Base-by-base conservation (phyloP, 2,888 invertebrate species). In the Neocrepidodera transversa region DNA sequence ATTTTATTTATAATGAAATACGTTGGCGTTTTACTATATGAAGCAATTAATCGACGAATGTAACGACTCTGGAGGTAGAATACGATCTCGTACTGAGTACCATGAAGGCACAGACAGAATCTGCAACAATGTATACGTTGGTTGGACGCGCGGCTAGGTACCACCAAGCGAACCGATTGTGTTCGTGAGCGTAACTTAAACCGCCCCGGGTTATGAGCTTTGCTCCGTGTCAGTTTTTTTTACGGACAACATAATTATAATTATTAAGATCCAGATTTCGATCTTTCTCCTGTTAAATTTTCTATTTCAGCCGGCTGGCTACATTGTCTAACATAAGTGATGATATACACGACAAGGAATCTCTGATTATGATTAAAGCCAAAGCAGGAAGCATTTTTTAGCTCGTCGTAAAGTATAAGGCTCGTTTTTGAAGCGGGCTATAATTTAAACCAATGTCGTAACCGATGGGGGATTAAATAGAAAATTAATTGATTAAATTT, bases 171-270 rank as follows among this genome's bases (percentile, higher is more conserved):
- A 11, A 13, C 11, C 11, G 5, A 32, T 14, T 13, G 42, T 11
- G 42, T 42, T 42, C 42, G 42, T 42, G 42, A 42, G 23, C 42
- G 20, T n/a, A 42, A 23, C 32, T 42, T n/a, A 20, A 42, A 11
- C 42, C 20, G 42, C 42, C 42, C 13, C 18, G 42, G 42, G 42
- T 42, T 42, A 42, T 42, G 42, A 42, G 42, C 42, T 42, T 42
- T 42, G 42, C 42, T 42, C 42, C 42, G 42, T 42, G 42, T 42
- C 42, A 42, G 42, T 49, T 49, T 49, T 30, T 49, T 48, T 13
- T 40, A 56, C 49, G 48, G 30, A 49, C 32, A 23, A 32, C 56
- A 43, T 56, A 50, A 56, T 56, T 32, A 56, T 42, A 42, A 56
- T 56, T 49, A 56, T 56, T 56, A 56, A 18, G 23, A 13, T 40